Evolutionary conservation across 2,797 vertebrate species (phyloP).

Genomic region (Hoplostethus mediterraneus): DNA sequence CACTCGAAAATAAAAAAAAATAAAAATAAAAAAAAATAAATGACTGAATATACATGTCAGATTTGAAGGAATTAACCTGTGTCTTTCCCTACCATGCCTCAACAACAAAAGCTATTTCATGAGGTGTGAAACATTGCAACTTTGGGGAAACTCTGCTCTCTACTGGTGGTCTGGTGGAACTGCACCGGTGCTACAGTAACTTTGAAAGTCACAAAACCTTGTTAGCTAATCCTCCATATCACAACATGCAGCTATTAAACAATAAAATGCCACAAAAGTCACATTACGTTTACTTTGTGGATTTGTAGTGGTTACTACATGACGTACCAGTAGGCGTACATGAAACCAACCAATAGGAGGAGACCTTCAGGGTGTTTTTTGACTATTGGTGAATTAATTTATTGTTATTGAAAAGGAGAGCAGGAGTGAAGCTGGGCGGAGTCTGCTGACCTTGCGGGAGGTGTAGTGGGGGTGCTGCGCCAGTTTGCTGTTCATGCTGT

Average conservation of each 20-base stretch:
- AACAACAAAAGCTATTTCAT: neutral
- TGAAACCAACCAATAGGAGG: too few relatives aligned
- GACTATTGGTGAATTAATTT: too few relatives aligned
- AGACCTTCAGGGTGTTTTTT: too few relatives aligned
- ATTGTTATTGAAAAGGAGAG: too few relatives aligned
- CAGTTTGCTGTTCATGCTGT: conserved; percentile 90
- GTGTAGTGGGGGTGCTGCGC: conserved; percentile 91
- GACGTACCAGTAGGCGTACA: too few relatives aligned
- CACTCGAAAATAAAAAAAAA: neutral
- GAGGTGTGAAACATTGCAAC: neutral
- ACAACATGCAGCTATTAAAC: too few relatives aligned
- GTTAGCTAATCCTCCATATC: too few relatives aligned
- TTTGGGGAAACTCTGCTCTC: conserved; percentile 57
- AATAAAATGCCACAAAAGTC: neutral
- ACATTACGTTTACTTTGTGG: too few relatives aligned
- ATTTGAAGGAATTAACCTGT: neutral
- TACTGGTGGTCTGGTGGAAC: conserved; percentile 54
- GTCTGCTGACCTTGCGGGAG: conserved; percentile 88
- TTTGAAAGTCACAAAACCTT: neutral
- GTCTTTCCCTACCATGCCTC: neutral
- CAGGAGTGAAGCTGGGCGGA: too few relatives aligned
- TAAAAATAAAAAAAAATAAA: neutral
- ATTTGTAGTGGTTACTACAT: too few relatives aligned
- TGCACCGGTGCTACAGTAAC: conserved; percentile 34
- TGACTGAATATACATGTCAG: neutral